Base-by-base conservation (phyloP, 2,888 invertebrate genomes). In the Colletes collaris region DNA sequence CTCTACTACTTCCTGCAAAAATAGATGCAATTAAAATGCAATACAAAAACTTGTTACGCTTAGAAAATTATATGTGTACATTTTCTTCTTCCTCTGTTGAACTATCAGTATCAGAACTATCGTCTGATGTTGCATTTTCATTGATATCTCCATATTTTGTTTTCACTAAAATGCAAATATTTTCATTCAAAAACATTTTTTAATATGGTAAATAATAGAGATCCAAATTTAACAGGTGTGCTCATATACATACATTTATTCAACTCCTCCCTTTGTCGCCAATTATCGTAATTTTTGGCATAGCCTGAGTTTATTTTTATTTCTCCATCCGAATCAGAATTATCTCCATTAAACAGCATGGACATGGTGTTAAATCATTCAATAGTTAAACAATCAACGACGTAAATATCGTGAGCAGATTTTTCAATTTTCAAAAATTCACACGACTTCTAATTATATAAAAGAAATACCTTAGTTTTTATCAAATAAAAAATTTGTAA, bases 241-340 rank as follows among this genome's bases (percentile, higher is more conserved):
- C 19, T 70, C 56, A 71, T 44, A n/a, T 58, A 83, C 94, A 94
- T 94, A 97, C 97, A 93, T 94, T 96, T 97, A 90, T 98, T 96
- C 27, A 97, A 93, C 92, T 98, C 96, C 93, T 98, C 98, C 90
- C 97, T 97, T 89, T 96, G 95, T 67, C 98, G 95, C 96, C 97
- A 97, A 76, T 93, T 94, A 90, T 98, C 96, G 90, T 98, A 98
- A 85, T 95, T 96, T 86, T 96, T 96, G 0, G 98, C 98, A 93
- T 97, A 98, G 68, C 95, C 95, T 90, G 95, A 95, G 91, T 97
- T 96, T 37, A 96, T 96, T 91, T 95, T 95, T 46, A 97, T 93
- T 68, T 94, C 90, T 13, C 94, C 92, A 46, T 94, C 94, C 5
- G 84, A 80, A 52, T 88, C 84, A 0, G 86, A 84, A 52, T 87